Evolutionary conservation across 2,113 vertebrate species (phyloP), one percentile per base, ranked within the genome.

Genomic region (Gallinago paraguaiae): DNA sequence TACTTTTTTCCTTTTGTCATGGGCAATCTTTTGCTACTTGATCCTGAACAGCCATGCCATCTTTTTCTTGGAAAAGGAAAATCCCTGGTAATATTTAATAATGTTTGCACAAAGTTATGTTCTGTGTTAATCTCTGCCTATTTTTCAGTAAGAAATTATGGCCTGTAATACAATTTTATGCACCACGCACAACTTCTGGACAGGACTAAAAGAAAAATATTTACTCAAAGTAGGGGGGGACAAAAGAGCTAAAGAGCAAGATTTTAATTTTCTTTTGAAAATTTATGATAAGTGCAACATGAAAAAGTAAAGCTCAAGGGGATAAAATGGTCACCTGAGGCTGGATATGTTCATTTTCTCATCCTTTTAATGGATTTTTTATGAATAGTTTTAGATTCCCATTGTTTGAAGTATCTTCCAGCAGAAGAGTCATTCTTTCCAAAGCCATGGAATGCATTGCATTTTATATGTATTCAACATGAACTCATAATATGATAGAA

Each of bases 171-270:
- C 10, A 86, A 74, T 46, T 60, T 51, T 50, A n/a, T 0, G 5
- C 23, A 43, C 6, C 6, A 18, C 41, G 22, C 6, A 53, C 51
- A 93, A 41, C 5, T 39, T 78, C 35, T 0, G 2, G 31, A 74
- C 12, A 51, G 6, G 3, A 35, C 22, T 51, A 43, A 30, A 76
- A 25, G 6, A 53, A 89, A 89, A 72, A 56, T 43, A 70, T 10
- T 23, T 51, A 15, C 14, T 48, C 10, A 67, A 28, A 88, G 76
- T 15, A 2, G 1, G 22, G 1, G 0, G 9, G 13, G 12, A 17
- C 11, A 2, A 6, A 5, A 3, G 23, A 31, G 8, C 4, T 64
- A 41, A 60, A 86, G 15, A 57, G 16, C 1, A 82, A 67, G 5
- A 51, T 51, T 75, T 83, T 46, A 45, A 68, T 74, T 93, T 72